These are phyloP conservation scores for Dicentrarchus labrax DNA, from an alignment of 2,113 vertebrate genomes.

Conservation along the genomic window DNA sequence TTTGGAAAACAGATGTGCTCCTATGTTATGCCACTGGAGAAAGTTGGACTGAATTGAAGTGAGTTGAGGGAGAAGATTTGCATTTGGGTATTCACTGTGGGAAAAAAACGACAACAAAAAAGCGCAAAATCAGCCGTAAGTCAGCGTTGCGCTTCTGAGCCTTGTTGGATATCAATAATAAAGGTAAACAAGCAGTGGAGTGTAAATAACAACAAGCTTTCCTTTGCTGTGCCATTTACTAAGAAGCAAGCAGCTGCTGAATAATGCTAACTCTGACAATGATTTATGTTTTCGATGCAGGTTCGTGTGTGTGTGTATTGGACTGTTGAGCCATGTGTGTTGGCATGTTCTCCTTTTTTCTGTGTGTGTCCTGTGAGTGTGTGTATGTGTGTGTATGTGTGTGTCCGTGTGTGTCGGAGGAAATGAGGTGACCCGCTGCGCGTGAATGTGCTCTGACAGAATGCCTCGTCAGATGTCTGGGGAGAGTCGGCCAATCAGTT, in stretches of 20 bases:
- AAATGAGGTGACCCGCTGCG: constrained; percentile 70
- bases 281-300: constrained; percentile 46
- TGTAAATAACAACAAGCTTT: constrained; percentile 64
- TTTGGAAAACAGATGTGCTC: constrained; percentile 22
- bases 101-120: neutral
- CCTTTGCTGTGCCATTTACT: constrained; percentile 35
- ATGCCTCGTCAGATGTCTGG: constrained; percentile 73
- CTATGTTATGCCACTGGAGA: constrained; percentile 1
- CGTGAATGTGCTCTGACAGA: constrained; percentile 66
- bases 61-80: neutral
- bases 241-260: constrained; percentile 56
- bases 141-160: neutral
- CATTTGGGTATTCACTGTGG: neutral
- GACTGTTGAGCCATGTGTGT: constrained; percentile 14
- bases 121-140: neutral
- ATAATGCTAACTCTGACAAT: constrained; percentile 66
- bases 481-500: constrained; percentile 60
- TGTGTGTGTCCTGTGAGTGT: neutral
- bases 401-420: constrained; percentile 32
- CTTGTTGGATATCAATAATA: constrained; percentile 47
- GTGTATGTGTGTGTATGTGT: constrained; percentile 5
- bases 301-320: constrained; percentile 13
- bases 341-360: constrained; percentile 13
- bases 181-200: constrained; percentile 59
- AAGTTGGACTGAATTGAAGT: neutral